Percentiles rank a stretch among this genome's conserved stretches.
phyloP scores from a whole-genome alignment of 2,888 invertebrate genomes.

The Scaptodrosophila latifasciaeformis region DNA sequence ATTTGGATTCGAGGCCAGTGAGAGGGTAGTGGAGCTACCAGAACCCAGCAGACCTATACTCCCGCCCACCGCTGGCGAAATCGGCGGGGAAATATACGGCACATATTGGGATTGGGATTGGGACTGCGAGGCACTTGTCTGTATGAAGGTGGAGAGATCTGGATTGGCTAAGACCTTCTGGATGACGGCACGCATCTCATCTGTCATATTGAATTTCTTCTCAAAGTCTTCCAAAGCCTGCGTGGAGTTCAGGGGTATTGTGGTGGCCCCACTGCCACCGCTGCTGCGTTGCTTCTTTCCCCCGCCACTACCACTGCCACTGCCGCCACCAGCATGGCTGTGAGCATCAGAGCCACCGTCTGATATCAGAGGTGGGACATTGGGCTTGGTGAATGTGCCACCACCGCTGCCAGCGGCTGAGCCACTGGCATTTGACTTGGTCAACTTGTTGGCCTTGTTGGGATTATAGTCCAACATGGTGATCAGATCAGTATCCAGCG shows the following conservation, averaged over 20 bases:
- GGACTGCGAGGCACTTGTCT: conserved; percentile 67
- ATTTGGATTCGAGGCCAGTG: conserved; percentile 71
- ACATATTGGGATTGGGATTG: too few relatives aligned
- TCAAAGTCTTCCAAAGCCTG: conserved; percentile 70
- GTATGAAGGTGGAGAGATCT: conserved; percentile 72
- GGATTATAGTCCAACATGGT: conserved; percentile 71
- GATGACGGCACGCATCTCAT: conserved; percentile 74
- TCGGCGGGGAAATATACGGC: conserved; percentile 72
- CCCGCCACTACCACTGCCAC: too few relatives aligned
- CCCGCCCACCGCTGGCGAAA: conserved; percentile 69
- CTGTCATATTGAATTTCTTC: conserved; percentile 73
- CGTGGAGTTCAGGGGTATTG: conserved; percentile 66
- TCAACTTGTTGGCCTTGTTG: conserved; percentile 42
- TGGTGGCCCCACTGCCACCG: conserved; percentile 20
- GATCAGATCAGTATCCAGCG: conserved; percentile 67
- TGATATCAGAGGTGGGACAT: conserved; percentile 44
- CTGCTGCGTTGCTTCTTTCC: too few relatives aligned
- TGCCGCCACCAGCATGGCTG: conserved; percentile 12
- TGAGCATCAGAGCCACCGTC: conserved; percentile 20
- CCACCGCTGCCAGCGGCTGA: conserved; percentile 17
- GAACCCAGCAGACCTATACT: not conserved
- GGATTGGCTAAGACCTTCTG: conserved; percentile 73
- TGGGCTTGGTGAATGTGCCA: conserved; percentile 53
- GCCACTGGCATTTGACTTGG: not conserved
- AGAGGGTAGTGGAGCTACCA: conserved; percentile 48